phyloP scores from a whole-genome alignment of 2,797 vertebrate species.

The Melanogrammus aeglefinus region DNA sequence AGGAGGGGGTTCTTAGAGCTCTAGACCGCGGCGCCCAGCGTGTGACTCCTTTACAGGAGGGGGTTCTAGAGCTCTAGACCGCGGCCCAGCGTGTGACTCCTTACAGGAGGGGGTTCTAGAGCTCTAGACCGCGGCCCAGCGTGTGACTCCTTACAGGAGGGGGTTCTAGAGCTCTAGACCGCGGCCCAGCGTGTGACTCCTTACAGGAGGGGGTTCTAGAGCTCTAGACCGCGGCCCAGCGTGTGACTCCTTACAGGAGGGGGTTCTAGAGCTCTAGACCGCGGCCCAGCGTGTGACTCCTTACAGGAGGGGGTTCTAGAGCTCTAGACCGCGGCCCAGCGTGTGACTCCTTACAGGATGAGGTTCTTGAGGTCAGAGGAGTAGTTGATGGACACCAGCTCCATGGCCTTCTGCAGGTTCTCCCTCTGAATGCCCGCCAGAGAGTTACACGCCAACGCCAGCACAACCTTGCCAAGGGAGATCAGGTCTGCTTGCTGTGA shows the following conservation, averaged over 20 bases:
- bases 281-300: background rate
- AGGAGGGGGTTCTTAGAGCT: conserved; percentile 99
- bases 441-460: conserved; percentile 98
- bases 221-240: too few relatives aligned
- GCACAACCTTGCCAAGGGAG: conserved; percentile 97
- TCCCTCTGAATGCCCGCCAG: conserved; percentile 98
- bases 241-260: too few relatives aligned
- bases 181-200: background rate
- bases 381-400: conserved; percentile 99
- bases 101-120: too few relatives aligned
- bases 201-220: conserved; percentile 97
- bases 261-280: too few relatives aligned
- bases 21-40: conserved; percentile 37
- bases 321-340: background rate
- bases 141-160: too few relatives aligned
- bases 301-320: conserved; percentile 81
- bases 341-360: conserved; percentile 84
- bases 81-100: background rate
- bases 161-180: too few relatives aligned
- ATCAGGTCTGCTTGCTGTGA: conserved; percentile 97
- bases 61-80: conserved; percentile 91
- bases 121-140: too few relatives aligned
- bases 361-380: conserved; percentile 99
- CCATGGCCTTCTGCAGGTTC: conserved; percentile 99
- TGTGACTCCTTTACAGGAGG: conserved; percentile 85